These are phyloP conservation scores for Globia sparganii DNA, from an alignment of 2,888 invertebrate genomes.

Conservation along the genomic window DNA sequence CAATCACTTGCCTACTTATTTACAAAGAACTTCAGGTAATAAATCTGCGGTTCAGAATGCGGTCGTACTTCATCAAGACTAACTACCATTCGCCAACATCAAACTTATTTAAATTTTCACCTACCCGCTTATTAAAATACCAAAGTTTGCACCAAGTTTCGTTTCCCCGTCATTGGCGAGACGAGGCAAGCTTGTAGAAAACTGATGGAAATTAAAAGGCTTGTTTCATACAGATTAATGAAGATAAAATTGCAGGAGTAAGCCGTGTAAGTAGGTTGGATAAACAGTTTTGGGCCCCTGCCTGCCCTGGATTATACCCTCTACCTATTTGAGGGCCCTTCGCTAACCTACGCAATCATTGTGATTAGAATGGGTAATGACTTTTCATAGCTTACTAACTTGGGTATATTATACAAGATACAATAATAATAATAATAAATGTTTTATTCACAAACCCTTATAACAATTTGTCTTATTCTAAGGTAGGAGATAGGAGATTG, in stretches of 20 bases:
- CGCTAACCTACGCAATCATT: conserved; percentile 50
- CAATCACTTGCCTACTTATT: neutral
- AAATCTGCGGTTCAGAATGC: conserved; percentile 24
- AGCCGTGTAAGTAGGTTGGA: conserved; percentile 63
- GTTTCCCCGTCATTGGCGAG: conserved; percentile 22
- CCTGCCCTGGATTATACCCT: conserved; percentile 59
- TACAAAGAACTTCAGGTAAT: conserved; percentile 22
- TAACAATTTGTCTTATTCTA: too few species aligned
- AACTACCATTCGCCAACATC: conserved; percentile 20
- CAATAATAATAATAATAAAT: too few species aligned
- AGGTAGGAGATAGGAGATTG: too few species aligned
- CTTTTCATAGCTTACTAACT: conserved; percentile 36
- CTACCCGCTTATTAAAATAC: conserved; percentile 44
- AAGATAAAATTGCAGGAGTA: conserved; percentile 62
- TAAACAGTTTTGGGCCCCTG: conserved; percentile 62
- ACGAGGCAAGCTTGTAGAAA: conserved; percentile 23
- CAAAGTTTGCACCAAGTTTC: conserved; percentile 45
- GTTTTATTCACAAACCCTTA: too few species aligned
- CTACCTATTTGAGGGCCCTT: conserved; percentile 43
- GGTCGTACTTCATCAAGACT: conserved; percentile 46
- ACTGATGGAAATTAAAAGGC: conserved; percentile 51
- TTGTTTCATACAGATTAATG: conserved; percentile 57
- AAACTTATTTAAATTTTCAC: conserved; percentile 38
- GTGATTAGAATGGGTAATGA: conserved; percentile 49
- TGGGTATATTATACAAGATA: neutral